Base-by-base conservation (phyloP, 2,797 vertebrate species). In the Gadopsis bispinosus region DNA sequence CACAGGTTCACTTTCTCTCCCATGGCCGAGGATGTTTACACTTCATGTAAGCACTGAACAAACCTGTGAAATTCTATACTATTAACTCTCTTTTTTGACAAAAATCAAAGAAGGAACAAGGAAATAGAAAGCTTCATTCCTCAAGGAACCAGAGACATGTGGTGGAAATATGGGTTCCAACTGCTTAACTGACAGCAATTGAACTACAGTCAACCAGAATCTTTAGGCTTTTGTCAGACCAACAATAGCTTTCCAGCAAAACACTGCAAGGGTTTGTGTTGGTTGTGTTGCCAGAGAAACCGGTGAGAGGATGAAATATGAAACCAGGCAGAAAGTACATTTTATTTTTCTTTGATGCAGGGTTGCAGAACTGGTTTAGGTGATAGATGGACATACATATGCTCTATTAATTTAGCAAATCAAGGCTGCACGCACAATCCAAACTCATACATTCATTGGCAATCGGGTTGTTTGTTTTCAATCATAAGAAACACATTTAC, bases 51-150 rank as follows among this genome's bases (percentile, higher is more conserved):
- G 45, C 56, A 29, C 14, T 62, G n/a, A n/a, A 35, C 37, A 37
- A 76, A 45, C 47, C 20, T 61, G 29, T 69, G 37, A 69, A 76
- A 60, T 63, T n/a, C n/a, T 69, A 33, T 33, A 31, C 37, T 19
- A 35, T 69, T 54, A 76, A 39, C 3, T 22, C 7, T 45, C n/a
- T 35, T 35, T 58, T 58, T n/a, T 17, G 31, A 70, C 7, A 20
- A 39, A 41, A 45, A 37, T 35, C 9, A 8, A 50, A 63, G 29
- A 45, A 35, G 39, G 1, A 20, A 35, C 54, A 48, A 39, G 41
- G 11, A 37, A 55, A 48, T 58, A 56, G 5, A 17, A 58, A 73
- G 48, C 19, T 26, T 53, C 37, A 45, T 17, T 31, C 16, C 45
- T 26, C 10, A 51, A 51, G 16, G 35, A 55, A 26, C 39, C 17